Base-by-base conservation (phyloP, 2,797 vertebrate genomes). In the Trematomus bernacchii region DNA sequence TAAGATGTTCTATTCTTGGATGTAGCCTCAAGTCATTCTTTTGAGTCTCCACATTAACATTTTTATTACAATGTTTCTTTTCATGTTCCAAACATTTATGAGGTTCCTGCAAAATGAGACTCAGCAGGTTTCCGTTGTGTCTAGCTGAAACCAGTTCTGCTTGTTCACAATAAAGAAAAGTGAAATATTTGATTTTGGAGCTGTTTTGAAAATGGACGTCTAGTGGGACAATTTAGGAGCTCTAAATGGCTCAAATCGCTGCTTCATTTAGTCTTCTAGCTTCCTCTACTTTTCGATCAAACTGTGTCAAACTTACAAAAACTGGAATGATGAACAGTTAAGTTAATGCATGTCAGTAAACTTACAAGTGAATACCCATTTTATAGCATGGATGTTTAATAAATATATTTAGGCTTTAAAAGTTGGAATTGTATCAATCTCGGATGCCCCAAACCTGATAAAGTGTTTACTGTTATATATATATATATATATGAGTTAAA, bases 91-190 rank as follows among this genome's bases (percentile, higher is more conserved):
- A 19, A 48, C 33, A 6, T 3, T 19, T 40, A 6, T 13, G 10
- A 13, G 6, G 21, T 21, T 64, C 13, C 47, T 64, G n/a, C 12
- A 42, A 59, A 68, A 75, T 60, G n/a, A 59, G n/a, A 13, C 71
- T 65, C 66, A 77, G 76, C 59, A 59, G 58, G 59, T 66, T 69
- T 74, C 15, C 14, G 65, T 37, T 73, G 48, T 33, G 48, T 40
- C 44, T 19, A 4, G 4, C 6, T 48, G 23, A 67, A 71, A 43
- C 8, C 9, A 16, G 43, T 47, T 63, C 8, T 61, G 15, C 44
- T 54, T 13, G n/a, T 79, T 66, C 10, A 52, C 33, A 3, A 6
- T 66, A 53, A 7, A 42, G 19, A 15, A 61, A 43, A 37, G 53
- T 59, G 19, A 15, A 11, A 13, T 11, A n/a, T 66, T 48, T 85